A percentile compares a stretch with the other conserved stretches of the same genome.
Evolutionary conservation across 2,888 invertebrate species (phyloP).

Genomic region (Stegophylla sp.): DNA sequence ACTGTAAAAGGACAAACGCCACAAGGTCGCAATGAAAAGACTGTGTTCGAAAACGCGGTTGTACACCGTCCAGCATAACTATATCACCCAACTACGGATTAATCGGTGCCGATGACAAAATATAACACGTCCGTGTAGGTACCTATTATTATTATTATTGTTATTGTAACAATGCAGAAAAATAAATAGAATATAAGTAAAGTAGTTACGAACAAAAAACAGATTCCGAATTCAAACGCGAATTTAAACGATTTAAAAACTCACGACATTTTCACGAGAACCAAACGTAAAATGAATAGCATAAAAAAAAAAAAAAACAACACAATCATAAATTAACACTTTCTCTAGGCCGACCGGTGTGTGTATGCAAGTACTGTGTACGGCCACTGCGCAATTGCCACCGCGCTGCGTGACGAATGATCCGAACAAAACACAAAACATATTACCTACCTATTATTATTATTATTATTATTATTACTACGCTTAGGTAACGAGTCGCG

Average conservation of each 20-base stretch:
- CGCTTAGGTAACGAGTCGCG: neutral
- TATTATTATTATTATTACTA: too few relatives aligned
- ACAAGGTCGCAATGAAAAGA: constrained; percentile 21
- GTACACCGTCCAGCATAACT: too few relatives aligned
- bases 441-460: too few relatives aligned
- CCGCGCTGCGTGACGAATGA: neutral
- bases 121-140: too few relatives aligned
- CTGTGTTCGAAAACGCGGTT: constrained; percentile 21
- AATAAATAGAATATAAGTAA: too few relatives aligned
- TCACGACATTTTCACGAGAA: neutral
- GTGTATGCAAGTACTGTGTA: neutral
- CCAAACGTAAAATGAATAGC: too few relatives aligned
- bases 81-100: too few relatives aligned
- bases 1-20: constrained; percentile 22
- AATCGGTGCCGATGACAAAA: constrained; percentile 1
- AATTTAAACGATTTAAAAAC: neutral
- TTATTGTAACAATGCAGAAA: neutral
- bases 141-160: too few relatives aligned
- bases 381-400: neutral
- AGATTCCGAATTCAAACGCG: too few relatives aligned
- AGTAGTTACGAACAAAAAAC: too few relatives aligned
- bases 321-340: constrained; percentile 5
- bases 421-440: neutral
- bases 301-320: neutral
- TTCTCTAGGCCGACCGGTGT: constrained; percentile 23